phyloP scores from a whole-genome alignment of 2,888 invertebrate genomes.

The Cordylochernes scorpioides region DNA sequence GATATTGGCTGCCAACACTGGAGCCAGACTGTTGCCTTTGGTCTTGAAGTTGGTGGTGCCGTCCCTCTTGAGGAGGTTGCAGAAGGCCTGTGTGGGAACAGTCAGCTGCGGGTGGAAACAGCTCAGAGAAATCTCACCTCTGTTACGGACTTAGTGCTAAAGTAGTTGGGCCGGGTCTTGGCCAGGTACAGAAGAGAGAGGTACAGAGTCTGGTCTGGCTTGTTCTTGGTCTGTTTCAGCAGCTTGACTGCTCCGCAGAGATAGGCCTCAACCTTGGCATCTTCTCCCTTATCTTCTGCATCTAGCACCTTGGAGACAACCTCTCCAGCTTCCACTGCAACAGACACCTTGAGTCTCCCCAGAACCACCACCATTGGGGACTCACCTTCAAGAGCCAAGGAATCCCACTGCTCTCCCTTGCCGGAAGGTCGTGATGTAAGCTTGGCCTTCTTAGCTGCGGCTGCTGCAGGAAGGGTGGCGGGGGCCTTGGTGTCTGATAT shows the following conservation, averaged over 20 bases:
- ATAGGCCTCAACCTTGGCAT: conserved; percentile 39
- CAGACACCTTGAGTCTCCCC: not conserved
- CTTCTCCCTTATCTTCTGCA: conserved; percentile 47
- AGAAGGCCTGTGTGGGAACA: conserved; percentile 32
- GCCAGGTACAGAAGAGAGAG: conserved; percentile 50
- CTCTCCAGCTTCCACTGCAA: conserved; percentile 41
- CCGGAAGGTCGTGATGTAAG: conserved; percentile 13
- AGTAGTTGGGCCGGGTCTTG: conserved; percentile 41
- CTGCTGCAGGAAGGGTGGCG: conserved; percentile 14
- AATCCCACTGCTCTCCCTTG: conserved; percentile 36
- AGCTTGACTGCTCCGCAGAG: conserved; percentile 66
- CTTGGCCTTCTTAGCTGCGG: conserved; percentile 21
- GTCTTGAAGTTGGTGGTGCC: conserved; percentile 33
- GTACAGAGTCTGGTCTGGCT: conserved; percentile 51
- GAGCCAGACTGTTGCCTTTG: conserved; percentile 49
- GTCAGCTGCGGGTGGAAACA: too few species aligned
- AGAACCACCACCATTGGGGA: not conserved
- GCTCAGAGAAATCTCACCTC: too few species aligned
- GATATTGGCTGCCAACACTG: conserved; percentile 56
- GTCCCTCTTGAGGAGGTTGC: conserved; percentile 54
- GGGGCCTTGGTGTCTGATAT: conserved; percentile 11
- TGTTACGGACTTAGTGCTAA: conserved; percentile 23
- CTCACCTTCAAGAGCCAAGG: conserved; percentile 36
- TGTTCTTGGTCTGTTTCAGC: conserved; percentile 45
- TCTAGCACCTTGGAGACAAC: conserved; percentile 44